Evolutionary conservation across 1,140 invertebrate genomes (phyloP).

Genomic region (Drosophila nebulosa): DNA sequence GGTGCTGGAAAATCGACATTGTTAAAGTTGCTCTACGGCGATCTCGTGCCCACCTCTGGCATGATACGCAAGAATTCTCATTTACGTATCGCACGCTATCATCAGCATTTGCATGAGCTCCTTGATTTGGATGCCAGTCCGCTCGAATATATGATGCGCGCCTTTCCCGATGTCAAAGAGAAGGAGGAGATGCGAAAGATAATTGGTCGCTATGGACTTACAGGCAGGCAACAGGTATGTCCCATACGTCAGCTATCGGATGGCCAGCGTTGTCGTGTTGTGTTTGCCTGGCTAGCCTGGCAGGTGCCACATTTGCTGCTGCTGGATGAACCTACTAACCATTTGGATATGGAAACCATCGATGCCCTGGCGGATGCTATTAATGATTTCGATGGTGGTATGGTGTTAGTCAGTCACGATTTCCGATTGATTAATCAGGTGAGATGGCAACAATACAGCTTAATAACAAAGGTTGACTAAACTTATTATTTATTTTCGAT

Average conservation of each 20-base stretch:
- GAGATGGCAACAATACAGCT: slow-evolving; percentile 37
- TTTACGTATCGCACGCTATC: slow-evolving; percentile 97
- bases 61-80: slow-evolving; percentile 99
- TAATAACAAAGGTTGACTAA: background rate
- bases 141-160: slow-evolving; percentile 98
- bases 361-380: slow-evolving; percentile 98
- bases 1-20: slow-evolving; percentile 99
- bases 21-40: slow-evolving; percentile 96
- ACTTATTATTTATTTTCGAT: background rate
- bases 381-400: slow-evolving; percentile 98
- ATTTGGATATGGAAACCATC: slow-evolving; percentile 99
- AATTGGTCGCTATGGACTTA: slow-evolving; percentile 97
- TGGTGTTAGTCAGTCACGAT: slow-evolving; percentile 98
- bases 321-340: slow-evolving; percentile 99
- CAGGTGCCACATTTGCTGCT: slow-evolving; percentile 96
- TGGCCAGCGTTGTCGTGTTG: slow-evolving; percentile 98
- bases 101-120: slow-evolving; percentile 98
- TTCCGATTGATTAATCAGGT: slow-evolving; percentile 99
- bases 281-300: slow-evolving; percentile 98
- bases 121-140: slow-evolving; percentile 97
- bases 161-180: slow-evolving; percentile 98
- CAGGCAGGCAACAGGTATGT: slow-evolving; percentile 98
- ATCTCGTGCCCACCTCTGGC: slow-evolving; percentile 95
- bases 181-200: slow-evolving; percentile 99
- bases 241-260: slow-evolving; percentile 98